Percentiles rank a stretch among this genome's conserved stretches.
phyloP scores from a whole-genome alignment of 2,888 invertebrate genomes.

The Thelaira solivaga region DNA sequence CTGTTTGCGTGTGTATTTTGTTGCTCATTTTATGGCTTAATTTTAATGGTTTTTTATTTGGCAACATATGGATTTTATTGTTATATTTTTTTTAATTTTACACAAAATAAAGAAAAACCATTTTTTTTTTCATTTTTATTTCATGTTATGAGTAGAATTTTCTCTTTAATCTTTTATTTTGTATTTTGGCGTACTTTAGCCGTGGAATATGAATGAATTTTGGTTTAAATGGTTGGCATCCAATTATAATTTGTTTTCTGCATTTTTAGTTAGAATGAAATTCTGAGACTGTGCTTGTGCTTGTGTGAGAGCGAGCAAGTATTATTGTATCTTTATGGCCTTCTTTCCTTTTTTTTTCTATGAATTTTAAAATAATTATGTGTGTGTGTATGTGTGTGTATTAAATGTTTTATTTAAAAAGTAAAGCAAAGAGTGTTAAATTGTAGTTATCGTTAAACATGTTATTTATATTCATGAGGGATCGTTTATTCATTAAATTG shows the following conservation, averaged over 20 bases:
- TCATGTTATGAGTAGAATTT: too few relatives aligned
- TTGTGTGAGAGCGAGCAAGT: too few relatives aligned
- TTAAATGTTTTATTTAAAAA: conserved; percentile 19
- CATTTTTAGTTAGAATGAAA: not conserved
- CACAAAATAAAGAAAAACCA: conserved; percentile 5
- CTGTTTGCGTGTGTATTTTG: conserved; percentile 38
- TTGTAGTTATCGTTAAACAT: not conserved
- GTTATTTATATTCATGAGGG: conserved; percentile 7
- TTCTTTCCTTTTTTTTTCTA: not conserved
- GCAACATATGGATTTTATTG: conserved; percentile 60
- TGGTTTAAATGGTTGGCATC: conserved; percentile 27
- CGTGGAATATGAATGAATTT: conserved; percentile 1
- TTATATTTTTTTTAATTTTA: conserved; percentile 1
- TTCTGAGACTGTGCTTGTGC: not conserved
- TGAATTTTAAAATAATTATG: not conserved
- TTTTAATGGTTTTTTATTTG: conserved; percentile 61
- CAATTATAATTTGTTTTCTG: conserved; percentile 37
- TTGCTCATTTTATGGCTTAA: conserved; percentile 54
- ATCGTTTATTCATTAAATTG: conserved; percentile 13
- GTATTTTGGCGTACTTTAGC: conserved; percentile 22
- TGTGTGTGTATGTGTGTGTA: too few relatives aligned
- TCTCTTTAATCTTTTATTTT: not conserved
- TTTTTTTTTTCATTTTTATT: conserved; percentile 20
- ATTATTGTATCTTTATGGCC: not conserved
- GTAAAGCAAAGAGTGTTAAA: not conserved